Base-by-base conservation (phyloP, 2,797 vertebrate species). In the Kryptolebias ocellatus region DNA sequence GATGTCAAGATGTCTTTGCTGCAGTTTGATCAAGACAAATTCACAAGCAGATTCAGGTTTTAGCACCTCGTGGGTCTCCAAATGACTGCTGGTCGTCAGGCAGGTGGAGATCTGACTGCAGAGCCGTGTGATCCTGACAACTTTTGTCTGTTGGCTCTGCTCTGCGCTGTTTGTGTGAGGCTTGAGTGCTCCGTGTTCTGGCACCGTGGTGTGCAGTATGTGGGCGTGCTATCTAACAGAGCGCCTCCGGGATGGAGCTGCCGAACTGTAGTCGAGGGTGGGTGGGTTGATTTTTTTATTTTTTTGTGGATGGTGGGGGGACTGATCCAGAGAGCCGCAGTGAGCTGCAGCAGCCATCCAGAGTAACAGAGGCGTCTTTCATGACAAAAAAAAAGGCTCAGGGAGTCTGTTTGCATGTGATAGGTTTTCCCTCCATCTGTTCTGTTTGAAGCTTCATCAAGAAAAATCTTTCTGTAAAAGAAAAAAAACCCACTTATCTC, bases 151-250 rank as follows among this genome's bases (percentile, higher is more conserved):
- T 85, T 80, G 81, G 79, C 85, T 83, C 24, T 34, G 72, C 83
- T 83, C 72, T 39, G 74, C 24, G 34, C 68, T 83, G 83, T 87
- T 86, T 83, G 74, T 70, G 81, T 24, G 60, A 70, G 63, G 80
- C 72, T 69, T 60, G 72, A 58, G 64, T 66, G 88, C 77, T 72
- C 87, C 72, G 76, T 87, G 85, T 88, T 92, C 88, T 87, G 84
- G 83, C 89, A 77, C 79, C 82, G 54, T 75, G 74, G 71, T 72
- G 80, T 79, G 90, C 77, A 0, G 70, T 61, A 81, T 29, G 89
- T 90, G 85, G 92, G 92, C 49, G 87, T 72, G 81, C 74, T 72
- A 87, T 83, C 83, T 85, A 81, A 75, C 80, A 70, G 81, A 90
- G 78, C 51, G 80, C 84, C 86, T 83, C 80, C 0, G 87, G 80